Conservation (phyloP, 2,797 vertebrate species). For the Phyllotis vaccarum region DNA sequence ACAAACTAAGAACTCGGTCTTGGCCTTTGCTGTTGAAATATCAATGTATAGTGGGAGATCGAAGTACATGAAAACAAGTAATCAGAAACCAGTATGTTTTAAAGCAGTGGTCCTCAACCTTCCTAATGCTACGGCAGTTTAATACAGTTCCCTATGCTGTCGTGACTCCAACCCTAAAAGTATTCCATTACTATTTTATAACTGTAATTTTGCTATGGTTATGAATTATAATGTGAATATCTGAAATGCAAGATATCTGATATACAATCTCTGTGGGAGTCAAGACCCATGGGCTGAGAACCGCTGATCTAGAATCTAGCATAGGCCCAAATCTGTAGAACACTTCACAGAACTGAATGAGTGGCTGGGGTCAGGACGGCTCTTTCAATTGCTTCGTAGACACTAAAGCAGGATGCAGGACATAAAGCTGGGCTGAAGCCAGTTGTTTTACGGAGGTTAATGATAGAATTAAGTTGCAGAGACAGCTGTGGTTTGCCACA, state of each 20-base stretch:
- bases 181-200: not conserved
- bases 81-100: not conserved
- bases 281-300: not conserved
- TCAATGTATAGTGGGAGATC: not conserved
- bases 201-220: not conserved
- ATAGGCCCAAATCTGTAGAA: not conserved
- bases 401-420: too few species aligned
- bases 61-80: not conserved
- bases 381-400: rapidly evolving
- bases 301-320: not conserved
- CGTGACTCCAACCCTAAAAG: too few species aligned
- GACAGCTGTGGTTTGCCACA: not conserved
- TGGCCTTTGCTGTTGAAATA: slow-evolving; percentile 20
- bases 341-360: not conserved
- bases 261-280: not conserved
- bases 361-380: not conserved
- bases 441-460: not conserved
- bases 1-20: not conserved
- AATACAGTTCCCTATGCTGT: not conserved
- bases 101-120: not conserved
- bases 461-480: not conserved
- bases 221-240: too few species aligned
- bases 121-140: not conserved
- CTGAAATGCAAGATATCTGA: too few species aligned
- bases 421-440: not conserved